Conservation (phyloP, 2,797 vertebrate species). For the Karalla daura region DNA sequence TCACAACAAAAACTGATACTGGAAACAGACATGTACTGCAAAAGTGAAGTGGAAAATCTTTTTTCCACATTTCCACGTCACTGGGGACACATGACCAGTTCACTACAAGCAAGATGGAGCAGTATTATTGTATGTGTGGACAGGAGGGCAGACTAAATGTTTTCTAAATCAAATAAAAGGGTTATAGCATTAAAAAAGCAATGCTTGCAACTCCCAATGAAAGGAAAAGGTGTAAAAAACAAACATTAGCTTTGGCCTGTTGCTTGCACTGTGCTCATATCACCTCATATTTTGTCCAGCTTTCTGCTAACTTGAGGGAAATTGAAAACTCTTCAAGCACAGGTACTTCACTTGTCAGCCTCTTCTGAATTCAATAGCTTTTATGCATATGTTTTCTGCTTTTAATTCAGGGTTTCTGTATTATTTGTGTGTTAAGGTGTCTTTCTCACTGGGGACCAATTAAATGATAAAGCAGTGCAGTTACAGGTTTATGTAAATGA, state of each 20-base stretch:
- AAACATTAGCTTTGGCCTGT: neutral
- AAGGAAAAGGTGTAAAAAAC: no score
- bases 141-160: no score
- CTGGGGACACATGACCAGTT: no score
- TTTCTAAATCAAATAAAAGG: no score
- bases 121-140: no score
- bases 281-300: slow-evolving; percentile 7
- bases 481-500: slow-evolving; percentile 83
- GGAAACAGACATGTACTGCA: no score
- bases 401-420: slow-evolving; percentile 66
- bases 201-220: no score
- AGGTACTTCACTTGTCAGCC: slow-evolving; percentile 46
- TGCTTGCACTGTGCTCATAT: slow-evolving; percentile 6
- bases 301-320: slow-evolving; percentile 35
- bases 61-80: no score
- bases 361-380: slow-evolving; percentile 66
- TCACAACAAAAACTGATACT: no score
- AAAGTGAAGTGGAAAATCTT: no score
- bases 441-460: slow-evolving; percentile 78
- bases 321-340: slow-evolving; percentile 47
- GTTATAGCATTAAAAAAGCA: no score
- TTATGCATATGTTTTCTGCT: slow-evolving; percentile 47
- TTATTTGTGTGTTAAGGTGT: slow-evolving; percentile 81
- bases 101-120: no score
- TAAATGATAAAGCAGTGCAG: slow-evolving; percentile 82